phyloP scores from a whole-genome alignment of 2,797 vertebrate species.

The Morelia viridis region DNA sequence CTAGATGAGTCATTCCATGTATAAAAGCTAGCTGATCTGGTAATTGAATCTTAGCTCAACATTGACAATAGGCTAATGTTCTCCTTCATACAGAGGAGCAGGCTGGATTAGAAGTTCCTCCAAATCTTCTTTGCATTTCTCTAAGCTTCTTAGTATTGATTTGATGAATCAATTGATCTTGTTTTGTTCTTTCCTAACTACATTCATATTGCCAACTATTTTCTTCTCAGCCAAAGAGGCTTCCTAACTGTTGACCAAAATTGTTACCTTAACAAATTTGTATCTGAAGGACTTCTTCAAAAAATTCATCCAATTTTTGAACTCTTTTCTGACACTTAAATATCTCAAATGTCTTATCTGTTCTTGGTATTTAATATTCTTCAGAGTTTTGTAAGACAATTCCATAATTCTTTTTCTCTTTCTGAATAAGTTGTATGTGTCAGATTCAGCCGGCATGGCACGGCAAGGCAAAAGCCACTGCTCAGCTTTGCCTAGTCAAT shows the following conservation, averaged over 20 bases:
- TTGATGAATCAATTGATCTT: not conserved
- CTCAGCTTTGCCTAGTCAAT: too few relatives aligned
- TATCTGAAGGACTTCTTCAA: too few relatives aligned
- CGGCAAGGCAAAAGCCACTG: too few relatives aligned
- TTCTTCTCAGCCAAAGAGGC: not conserved
- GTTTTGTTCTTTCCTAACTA: not conserved
- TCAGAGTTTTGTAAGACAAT: not conserved
- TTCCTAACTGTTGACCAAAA: not conserved
- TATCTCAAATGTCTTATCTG: too few relatives aligned
- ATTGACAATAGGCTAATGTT: too few relatives aligned
- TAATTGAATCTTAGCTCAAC: not conserved
- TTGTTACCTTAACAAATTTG: too few relatives aligned
- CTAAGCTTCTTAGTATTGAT: not conserved
- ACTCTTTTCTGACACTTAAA: too few relatives aligned
- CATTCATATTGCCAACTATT: not conserved
- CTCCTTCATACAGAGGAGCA: not conserved
- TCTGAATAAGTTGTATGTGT: too few relatives aligned
- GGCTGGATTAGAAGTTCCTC: not conserved
- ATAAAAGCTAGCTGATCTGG: not conserved
- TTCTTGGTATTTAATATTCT: not conserved
- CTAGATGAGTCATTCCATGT: not conserved
- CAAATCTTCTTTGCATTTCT: not conserved
- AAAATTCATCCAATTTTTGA: too few relatives aligned
- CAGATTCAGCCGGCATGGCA: too few relatives aligned
- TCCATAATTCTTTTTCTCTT: too few relatives aligned